phyloP scores from a whole-genome alignment of 2,888 invertebrate species.

The Drosophila nigricruria region DNA sequence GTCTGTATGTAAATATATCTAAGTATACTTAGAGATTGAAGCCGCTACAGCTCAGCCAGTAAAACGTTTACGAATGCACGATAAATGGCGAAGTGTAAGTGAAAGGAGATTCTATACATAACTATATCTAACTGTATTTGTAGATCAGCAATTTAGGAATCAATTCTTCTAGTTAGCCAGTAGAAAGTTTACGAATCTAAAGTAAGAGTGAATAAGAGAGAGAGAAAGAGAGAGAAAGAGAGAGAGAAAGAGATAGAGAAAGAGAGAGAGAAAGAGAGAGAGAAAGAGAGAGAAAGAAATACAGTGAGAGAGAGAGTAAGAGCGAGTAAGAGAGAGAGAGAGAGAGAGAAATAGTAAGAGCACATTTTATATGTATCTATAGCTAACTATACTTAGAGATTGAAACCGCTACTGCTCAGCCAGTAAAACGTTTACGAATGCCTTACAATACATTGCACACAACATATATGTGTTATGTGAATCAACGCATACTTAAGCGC shows the following conservation, averaged over 20 bases:
- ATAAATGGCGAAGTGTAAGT: not conserved
- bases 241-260: not conserved
- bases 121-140: too few species aligned
- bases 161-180: too few species aligned
- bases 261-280: not conserved
- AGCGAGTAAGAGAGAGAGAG: not conserved
- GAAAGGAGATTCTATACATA: too few species aligned
- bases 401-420: not conserved
- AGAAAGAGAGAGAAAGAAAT: not conserved
- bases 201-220: too few species aligned
- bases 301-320: not conserved
- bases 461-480: too few species aligned
- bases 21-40: too few species aligned
- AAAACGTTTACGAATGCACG: not conserved
- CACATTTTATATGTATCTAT: not conserved
- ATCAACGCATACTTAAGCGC: not conserved
- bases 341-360: not conserved
- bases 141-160: too few species aligned
- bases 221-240: not conserved
- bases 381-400: not conserved
- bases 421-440: slow-evolving; percentile 6
- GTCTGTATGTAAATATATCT: too few species aligned
- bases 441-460: not conserved
- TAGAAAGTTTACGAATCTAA: too few species aligned
- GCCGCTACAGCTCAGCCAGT: not conserved